Percentiles rank a stretch among this genome's conserved stretches.
Evolutionary conservation across 2,113 vertebrate genomes (phyloP).

Genomic region (Orycteropus afer): DNA sequence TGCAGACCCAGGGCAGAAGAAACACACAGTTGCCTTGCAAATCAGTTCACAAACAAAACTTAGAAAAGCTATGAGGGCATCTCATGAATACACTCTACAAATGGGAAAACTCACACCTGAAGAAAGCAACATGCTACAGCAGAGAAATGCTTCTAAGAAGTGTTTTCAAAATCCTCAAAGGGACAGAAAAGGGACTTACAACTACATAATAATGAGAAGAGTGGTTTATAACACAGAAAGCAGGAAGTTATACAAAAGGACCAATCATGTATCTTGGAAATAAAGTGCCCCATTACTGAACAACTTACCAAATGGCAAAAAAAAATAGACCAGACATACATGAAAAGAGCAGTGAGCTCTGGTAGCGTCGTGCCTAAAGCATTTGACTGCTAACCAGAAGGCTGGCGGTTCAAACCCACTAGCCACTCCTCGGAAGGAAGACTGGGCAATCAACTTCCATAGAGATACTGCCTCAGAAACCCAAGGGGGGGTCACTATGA

Average conservation of each 20-base stretch:
- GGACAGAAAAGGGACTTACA: background rate
- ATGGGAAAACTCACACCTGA: background rate
- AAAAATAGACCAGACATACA: background rate
- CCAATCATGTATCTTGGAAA: background rate
- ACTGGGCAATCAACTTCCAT: too few relatives aligned
- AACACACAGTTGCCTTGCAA: background rate
- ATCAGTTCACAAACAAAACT: background rate
- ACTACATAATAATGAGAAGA: background rate
- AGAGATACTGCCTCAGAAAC: too few relatives aligned
- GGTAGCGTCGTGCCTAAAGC: too few relatives aligned
- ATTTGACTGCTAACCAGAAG: too few relatives aligned
- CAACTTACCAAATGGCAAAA: background rate
- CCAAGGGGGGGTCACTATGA: too few relatives aligned
- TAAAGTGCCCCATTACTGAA: background rate
- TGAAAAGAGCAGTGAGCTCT: background rate
- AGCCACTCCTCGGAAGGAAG: too few relatives aligned
- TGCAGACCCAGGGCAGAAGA: background rate
- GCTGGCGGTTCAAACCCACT: too few relatives aligned
- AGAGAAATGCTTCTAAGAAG: background rate
- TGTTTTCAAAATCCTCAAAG: background rate
- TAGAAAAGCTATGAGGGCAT: background rate
- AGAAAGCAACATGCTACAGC: background rate
- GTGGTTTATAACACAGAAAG: background rate
- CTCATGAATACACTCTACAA: background rate
- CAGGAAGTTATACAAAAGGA: background rate